Percentiles rank a stretch among this genome's conserved stretches.
phyloP scores from a whole-genome alignment of 2,797 vertebrate species.

The Macrochelys suwanniensis region DNA sequence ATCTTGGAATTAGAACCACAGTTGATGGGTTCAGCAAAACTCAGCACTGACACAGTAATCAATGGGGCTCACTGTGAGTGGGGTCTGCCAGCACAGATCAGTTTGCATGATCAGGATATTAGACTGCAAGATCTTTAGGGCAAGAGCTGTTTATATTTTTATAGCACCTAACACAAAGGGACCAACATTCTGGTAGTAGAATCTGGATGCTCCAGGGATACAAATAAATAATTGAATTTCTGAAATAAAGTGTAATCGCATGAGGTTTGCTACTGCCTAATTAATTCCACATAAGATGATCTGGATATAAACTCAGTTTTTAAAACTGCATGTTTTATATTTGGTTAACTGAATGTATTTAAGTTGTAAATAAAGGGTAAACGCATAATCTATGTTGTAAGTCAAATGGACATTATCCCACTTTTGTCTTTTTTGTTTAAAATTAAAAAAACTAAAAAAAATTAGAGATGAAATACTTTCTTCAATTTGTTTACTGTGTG shows the following conservation, averaged over 20 bases:
- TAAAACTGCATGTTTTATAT: neutral
- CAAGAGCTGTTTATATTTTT: slow-evolving; percentile 13
- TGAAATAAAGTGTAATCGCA: neutral
- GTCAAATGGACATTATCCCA: neutral
- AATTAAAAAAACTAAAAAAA: neutral
- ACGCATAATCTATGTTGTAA: neutral
- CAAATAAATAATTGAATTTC: neutral
- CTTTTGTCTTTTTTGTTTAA: neutral
- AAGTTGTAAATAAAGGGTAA: neutral
- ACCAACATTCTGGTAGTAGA: neutral
- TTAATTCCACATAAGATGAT: neutral
- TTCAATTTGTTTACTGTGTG: neutral
- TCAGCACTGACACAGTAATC: neutral
- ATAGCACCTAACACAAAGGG: neutral
- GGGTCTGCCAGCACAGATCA: neutral
- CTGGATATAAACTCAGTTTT: neutral
- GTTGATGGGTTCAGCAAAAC: neutral
- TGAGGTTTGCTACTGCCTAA: neutral
- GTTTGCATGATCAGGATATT: neutral
- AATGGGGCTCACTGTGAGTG: neutral
- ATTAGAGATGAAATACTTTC: neutral
- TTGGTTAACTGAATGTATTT: neutral
- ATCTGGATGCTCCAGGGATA: neutral
- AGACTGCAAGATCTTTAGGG: neutral
- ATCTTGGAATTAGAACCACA: neutral